Evolutionary conservation across 2,113 vertebrate genomes (phyloP), one percentile per base, ranked within the genome.

Genomic region (Meleagris gallopavo): DNA sequence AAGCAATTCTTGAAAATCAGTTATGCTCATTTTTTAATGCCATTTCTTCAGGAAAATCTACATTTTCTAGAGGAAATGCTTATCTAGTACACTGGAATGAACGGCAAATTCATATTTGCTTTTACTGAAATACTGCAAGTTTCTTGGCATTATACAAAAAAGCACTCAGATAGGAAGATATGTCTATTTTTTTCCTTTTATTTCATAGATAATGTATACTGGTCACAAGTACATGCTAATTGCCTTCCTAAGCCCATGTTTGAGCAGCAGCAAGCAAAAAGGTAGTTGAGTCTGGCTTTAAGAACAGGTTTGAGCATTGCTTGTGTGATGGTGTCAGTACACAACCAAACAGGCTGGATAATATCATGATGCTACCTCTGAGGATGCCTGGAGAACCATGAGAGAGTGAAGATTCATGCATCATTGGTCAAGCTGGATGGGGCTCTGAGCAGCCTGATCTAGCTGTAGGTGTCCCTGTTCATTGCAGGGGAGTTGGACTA

Each of bases 211-310:
- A 69, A 92, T 5, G 2, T 72, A 4, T 9, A 70, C n/a, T 75
- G 4, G 9, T 75, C n/a, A 55, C 13, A 80, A 48, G 0, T 29
- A n/a, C 10, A 66, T 17, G 7, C 5, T 55, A 29, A 81, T 78
- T 78, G 38, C 15, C 9, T 57, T 57, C 22, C 52, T 52, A n/a
- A 89, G 32, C 5, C 6, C 3, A 3, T n/a, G 19, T 38, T 67
- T 64, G 32, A 34, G 62, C 10, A 94, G 14, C 29, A 86, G 38
- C 0, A 0, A 79, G 32, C 0, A 4, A 86, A 38, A 55, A 40
- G 5, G 29, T 74, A 41, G 10, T 32, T 48, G 36, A 73, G 29
- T 61, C 43, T 66, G 55, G 17, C 54, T 70, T 83, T 38, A 62
- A 78, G 70, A 64, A 18, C 9, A 75, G 41, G 29, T 29, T 84